These are phyloP conservation scores for Salticus scenicus DNA, from an alignment of 2,888 invertebrate species.

Conservation along the genomic window DNA sequence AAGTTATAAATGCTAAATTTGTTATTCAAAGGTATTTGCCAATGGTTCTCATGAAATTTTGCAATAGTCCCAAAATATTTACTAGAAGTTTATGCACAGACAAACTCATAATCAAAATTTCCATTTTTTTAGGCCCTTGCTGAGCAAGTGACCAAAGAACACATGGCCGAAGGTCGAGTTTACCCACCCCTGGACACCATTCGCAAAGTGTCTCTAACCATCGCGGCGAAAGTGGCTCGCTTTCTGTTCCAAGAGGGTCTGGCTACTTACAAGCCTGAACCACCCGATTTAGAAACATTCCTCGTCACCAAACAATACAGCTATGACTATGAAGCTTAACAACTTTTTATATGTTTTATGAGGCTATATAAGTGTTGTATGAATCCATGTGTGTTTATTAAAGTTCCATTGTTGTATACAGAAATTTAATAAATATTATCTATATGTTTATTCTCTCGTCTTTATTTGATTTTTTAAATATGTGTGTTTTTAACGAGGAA, in stretches of 20 bases:
- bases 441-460: neutral
- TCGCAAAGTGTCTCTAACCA: conserved; percentile 88
- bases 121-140: conserved; percentile 82
- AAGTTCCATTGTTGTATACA: neutral
- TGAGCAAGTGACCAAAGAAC: conserved; percentile 85
- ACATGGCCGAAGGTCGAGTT: conserved; percentile 88
- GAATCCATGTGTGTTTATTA: conserved; percentile 1
- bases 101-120: neutral
- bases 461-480: too few relatives aligned
- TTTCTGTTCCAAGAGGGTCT: conserved; percentile 84
- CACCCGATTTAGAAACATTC: conserved; percentile 78
- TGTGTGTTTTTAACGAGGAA: too few relatives aligned
- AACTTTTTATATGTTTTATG: neutral
- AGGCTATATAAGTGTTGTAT: neutral
- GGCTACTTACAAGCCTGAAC: conserved; percentile 79
- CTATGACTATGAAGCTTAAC: conserved; percentile 76
- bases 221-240: conserved; percentile 87
- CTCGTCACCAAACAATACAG: conserved; percentile 77
- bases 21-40: too few relatives aligned
- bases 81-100: too few relatives aligned
- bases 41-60: too few relatives aligned
- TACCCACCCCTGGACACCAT: conserved; percentile 93
- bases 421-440: neutral
- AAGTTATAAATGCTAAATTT: too few relatives aligned
- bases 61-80: too few relatives aligned